Base-by-base conservation (phyloP, 2,888 invertebrate species). In the Diarsia brunnea region DNA sequence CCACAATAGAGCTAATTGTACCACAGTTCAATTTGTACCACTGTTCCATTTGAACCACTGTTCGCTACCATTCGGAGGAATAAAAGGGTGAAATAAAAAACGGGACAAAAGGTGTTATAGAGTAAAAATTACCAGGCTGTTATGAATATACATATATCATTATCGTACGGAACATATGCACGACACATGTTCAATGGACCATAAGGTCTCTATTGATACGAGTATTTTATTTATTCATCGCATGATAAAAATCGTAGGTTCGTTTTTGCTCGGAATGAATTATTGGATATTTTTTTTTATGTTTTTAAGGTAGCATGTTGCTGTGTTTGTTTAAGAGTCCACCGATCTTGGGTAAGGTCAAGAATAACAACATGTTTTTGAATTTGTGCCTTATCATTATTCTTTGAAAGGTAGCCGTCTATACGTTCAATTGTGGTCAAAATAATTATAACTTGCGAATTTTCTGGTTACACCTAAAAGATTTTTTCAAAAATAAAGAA, bases 141-240 rank as follows among this genome's bases (percentile, higher is more conserved):
- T 94, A 94, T 92, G 91, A 93, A 92, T 92, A 93, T 93, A 92
- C 92, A 93, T 90, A 90, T 91, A 85, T 82, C 83, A 82, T 82
- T 85, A 85, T 82, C 43, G 91, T 71, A 69, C 61, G 68, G 72
- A 92, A 88, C 95, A 95, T 95, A 90, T 95, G 95, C 87, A 88
- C 93, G 90, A 92, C 95, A 95, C 94, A 94, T 95, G 95, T 92
- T 84, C 93, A 90, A 91, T 94, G 93, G 92, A 92, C 89, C 95
- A 93, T 93, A 93, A 88, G 94, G 95, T 87, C 87, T 31, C 88
- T 93, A 93, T 94, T 92, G 92, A 91, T 92, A 90, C 87, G 78
- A 90, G 90, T 91, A 89, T 88, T 88, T 80, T 89, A 89, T 92
- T 90, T 90, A 89, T 89, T 89, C 83, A 87, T 87, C 78, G 88